phyloP scores from a whole-genome alignment of 2,113 vertebrate species.

The Gopherus evgoodei region DNA sequence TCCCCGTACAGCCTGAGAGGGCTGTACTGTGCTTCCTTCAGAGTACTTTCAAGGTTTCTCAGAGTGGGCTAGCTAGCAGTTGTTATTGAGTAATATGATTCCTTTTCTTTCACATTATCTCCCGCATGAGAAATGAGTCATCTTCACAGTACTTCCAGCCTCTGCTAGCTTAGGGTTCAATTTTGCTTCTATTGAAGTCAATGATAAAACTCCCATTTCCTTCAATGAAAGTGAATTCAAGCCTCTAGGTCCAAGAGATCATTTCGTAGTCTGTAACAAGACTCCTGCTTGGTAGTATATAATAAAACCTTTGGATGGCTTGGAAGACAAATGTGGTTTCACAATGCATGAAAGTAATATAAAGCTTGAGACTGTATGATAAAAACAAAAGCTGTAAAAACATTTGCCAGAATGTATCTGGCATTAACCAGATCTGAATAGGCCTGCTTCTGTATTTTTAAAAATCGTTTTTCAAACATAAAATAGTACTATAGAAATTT shows the following conservation, averaged over 20 bases:
- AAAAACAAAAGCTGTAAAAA: conserved; percentile 21
- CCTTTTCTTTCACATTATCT: neutral
- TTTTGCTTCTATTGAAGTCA: conserved; percentile 38
- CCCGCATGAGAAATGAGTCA: neutral
- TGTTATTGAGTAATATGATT: neutral
- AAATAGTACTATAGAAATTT: neutral
- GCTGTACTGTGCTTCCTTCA: neutral
- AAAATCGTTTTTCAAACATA: neutral
- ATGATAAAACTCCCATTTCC: neutral
- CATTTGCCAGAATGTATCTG: neutral
- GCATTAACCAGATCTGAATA: neutral
- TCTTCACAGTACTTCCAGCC: neutral
- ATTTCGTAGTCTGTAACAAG: neutral
- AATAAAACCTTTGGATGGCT: conserved; percentile 16
- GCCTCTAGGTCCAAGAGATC: neutral
- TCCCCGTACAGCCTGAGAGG: neutral
- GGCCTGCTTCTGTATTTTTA: neutral
- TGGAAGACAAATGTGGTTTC: neutral
- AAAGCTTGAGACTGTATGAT: neutral
- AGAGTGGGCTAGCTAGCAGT: neutral
- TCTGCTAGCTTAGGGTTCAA: neutral
- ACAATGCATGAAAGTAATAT: conserved; percentile 16
- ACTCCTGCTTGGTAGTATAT: neutral
- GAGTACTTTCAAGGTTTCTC: neutral
- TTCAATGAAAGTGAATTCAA: conserved; percentile 8